A percentile compares a stretch with the other conserved stretches of the same genome.
Evolutionary conservation across 2,888 invertebrate genomes (phyloP).

Genomic region (Andricus quercusramuli): DNA sequence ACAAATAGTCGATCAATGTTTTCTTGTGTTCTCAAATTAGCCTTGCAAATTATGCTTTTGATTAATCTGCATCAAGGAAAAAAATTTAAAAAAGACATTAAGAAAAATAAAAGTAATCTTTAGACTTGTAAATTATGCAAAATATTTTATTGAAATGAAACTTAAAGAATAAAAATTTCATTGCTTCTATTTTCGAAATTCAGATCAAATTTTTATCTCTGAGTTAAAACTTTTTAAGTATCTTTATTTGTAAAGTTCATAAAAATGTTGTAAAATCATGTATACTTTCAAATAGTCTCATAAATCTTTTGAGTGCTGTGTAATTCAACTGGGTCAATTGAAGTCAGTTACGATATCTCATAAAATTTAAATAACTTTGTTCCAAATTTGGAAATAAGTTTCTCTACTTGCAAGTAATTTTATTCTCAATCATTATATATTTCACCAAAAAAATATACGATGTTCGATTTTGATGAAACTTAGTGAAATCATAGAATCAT

Average conservation of each 20-base stretch:
- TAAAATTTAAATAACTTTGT: background rate
- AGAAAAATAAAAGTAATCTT: background rate
- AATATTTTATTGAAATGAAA: background rate
- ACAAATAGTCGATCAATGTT: conserved; percentile 26
- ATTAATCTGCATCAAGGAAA: background rate
- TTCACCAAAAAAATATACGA: no score
- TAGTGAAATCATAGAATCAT: no score
- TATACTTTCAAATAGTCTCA: background rate
- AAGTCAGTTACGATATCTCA: background rate
- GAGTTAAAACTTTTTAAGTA: no score
- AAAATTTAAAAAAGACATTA: background rate
- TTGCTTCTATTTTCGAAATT: no score
- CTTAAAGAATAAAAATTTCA: no score
- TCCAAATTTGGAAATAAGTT: no score
- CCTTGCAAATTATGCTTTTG: background rate
- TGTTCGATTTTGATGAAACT: no score
- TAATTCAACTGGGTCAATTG: background rate
- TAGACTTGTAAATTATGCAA: background rate
- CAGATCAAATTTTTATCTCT: no score
- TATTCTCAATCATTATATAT: no score
- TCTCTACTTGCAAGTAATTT: no score
- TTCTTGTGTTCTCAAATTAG: background rate
- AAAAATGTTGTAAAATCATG: background rate
- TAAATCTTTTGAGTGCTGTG: background rate
- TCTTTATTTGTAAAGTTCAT: background rate